Evolutionary conservation across 2,888 invertebrate genomes (phyloP), one percentile per base, ranked within the genome.

Genomic region (Machimus rusticus): DNA sequence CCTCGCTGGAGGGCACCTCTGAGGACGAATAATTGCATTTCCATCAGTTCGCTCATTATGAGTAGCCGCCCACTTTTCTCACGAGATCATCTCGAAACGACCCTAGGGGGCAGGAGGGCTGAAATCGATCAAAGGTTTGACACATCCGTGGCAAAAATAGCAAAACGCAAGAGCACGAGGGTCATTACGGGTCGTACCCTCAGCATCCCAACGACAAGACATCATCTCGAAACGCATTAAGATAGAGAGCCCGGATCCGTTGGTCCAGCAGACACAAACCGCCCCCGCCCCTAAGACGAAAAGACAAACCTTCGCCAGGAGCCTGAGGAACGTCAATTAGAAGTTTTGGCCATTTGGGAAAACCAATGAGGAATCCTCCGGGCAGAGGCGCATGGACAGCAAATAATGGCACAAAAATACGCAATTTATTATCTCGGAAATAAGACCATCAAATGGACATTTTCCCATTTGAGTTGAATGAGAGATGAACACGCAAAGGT

Each of bases 401-500:
- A 86, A 86, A 77, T 88, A 86, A 88, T 88, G 86, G 86, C 84
- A 86, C 86, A 88, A 88, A 88, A 86, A 88, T 88, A 88, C 82
- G 82, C 82, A 88, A 88, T 88, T 88, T 88, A 88, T 87, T 87
- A 88, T 87, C 84, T 66, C n/a, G 84, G 87, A 88, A 87, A 88
- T 88, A 88, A 87, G 87, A 82, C 87, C 87, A 87, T 87, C 82
- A 88, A 88, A 82, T 87, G 88, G 86, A 86, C 87, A 87, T 88
- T 87, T 88, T 87, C 88, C 76, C 88, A 88, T 88, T 88, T 87
- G 74, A 77, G 74, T 82, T 82, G 87, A 88, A 88, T 88, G 88
- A 88, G 88, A 87, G 86, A 87, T 88, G 87, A 86, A 88, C 88
- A 88, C 88, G 88, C 88, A 88, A 88, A 87, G 88, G 86, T 88